These are phyloP conservation scores for Gavia stellata DNA, from an alignment of 2,113 vertebrate species.

Conservation along the genomic window DNA sequence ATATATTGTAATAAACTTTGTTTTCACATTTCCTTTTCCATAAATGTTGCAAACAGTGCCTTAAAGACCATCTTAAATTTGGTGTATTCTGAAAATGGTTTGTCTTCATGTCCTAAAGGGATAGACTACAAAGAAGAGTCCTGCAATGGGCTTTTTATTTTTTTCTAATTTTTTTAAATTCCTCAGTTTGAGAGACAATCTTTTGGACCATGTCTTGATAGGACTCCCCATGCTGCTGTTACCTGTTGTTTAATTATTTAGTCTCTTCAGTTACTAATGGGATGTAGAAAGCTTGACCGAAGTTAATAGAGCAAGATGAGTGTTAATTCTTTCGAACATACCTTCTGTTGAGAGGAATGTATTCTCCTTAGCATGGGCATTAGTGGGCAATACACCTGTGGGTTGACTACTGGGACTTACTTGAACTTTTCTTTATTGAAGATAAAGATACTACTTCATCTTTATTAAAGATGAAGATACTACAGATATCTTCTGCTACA, in stretches of 20 bases:
- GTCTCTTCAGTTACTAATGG: not conserved
- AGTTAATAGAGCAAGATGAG: not conserved
- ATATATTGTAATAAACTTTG: not conserved
- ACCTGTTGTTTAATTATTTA: not conserved
- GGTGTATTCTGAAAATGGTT: not conserved
- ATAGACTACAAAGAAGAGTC: not conserved
- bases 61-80: not conserved
- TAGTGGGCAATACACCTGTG: not conserved
- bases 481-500: not conserved
- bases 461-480: too few relatives aligned
- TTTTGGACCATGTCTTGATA: not conserved
- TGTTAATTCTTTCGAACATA: not conserved
- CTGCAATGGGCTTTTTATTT: not conserved
- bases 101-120: not conserved
- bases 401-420: not conserved
- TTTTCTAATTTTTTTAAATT: not conserved
- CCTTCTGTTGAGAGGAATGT: not conserved
- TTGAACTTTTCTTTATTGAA: not conserved
- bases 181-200: not conserved
- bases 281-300: not conserved
- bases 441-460: too few relatives aligned
- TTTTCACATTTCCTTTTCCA: not conserved
- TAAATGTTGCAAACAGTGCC: not conserved
- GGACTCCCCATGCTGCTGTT: not conserved
- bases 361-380: not conserved